Evolutionary conservation across 1,140 invertebrate genomes (phyloP).

Genomic region (Bilobella aurantiaca): DNA sequence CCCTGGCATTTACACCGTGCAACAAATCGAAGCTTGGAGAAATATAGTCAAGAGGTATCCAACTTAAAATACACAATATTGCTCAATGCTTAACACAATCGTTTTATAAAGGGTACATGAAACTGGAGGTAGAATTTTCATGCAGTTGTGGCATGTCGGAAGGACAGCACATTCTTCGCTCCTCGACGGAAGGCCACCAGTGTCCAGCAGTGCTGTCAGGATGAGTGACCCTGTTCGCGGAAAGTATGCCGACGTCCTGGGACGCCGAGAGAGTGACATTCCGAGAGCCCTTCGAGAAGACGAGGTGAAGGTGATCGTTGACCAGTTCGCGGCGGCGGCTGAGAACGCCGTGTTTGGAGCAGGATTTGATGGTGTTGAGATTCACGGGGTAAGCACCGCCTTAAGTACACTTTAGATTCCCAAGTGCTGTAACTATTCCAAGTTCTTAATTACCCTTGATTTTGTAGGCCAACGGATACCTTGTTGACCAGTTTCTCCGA

Average conservation of each 20-base stretch:
- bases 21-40: background rate
- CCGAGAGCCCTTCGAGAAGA: background rate
- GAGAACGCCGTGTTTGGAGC: background rate
- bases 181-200: background rate
- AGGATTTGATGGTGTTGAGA: slow-evolving; percentile 1
- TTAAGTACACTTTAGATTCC: background rate
- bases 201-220: background rate
- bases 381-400: background rate
- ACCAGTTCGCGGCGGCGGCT: background rate
- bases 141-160: background rate
- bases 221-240: background rate
- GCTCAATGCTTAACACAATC: background rate
- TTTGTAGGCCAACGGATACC: background rate
- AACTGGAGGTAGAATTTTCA: background rate
- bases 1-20: background rate
- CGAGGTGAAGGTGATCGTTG: background rate
- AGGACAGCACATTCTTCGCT: background rate
- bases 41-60: background rate
- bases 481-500: slow-evolving; percentile 3
- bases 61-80: background rate
- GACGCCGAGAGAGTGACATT: background rate
- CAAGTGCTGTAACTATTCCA: too few species aligned
- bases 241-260: background rate
- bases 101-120: background rate
- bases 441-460: background rate